Evolutionary conservation across 2,888 invertebrate species (phyloP).

Genomic region (Schizaphis graminum): DNA sequence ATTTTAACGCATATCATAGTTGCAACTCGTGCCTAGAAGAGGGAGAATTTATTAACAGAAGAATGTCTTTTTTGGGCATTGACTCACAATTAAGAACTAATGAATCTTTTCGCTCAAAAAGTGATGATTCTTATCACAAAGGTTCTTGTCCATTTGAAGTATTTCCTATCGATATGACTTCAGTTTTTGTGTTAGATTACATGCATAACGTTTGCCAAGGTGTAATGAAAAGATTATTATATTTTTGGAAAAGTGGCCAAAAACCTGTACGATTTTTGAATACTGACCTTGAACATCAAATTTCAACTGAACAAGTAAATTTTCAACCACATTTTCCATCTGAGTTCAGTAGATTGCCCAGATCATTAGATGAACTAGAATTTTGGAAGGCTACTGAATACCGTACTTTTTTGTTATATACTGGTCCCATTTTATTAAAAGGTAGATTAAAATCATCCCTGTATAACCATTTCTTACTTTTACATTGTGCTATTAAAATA

Average conservation of each 20-base stretch:
- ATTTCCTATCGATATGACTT: neutral
- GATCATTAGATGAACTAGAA: neutral
- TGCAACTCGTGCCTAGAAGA: slow-evolving; percentile 1
- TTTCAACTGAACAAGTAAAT: neutral
- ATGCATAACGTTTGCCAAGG: slow-evolving; percentile 17
- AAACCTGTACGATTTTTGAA: neutral
- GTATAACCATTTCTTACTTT: neutral
- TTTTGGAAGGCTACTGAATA: neutral
- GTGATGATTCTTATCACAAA: neutral
- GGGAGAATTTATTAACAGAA: neutral
- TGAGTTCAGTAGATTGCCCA: neutral
- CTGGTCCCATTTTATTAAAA: neutral
- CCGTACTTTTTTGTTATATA: neutral
- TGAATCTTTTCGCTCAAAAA: neutral
- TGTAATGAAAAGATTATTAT: neutral
- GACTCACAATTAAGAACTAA: neutral
- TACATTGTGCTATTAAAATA: neutral
- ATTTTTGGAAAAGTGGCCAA: neutral
- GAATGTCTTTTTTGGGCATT: slow-evolving; percentile 21
- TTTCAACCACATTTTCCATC: neutral
- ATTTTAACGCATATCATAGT: neutral
- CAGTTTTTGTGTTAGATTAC: neutral
- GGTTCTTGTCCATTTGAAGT: neutral
- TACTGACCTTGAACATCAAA: slow-evolving; percentile 21
- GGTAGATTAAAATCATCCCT: neutral